Percentiles rank a stretch among this genome's conserved stretches.
Evolutionary conservation across 2,888 invertebrate species (phyloP).

Genomic region (Thumatha senex): DNA sequence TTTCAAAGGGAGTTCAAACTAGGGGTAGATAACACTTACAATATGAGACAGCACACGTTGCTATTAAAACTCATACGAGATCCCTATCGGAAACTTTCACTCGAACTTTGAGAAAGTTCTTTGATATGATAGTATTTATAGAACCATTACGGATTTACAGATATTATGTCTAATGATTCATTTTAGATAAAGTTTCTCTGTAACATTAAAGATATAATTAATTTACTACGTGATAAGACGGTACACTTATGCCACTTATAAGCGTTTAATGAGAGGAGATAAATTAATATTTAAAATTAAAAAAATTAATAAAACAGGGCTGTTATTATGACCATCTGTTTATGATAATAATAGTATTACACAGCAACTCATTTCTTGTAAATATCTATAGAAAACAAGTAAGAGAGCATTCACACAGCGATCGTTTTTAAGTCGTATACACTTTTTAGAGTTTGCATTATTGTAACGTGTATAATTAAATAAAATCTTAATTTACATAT

Average conservation of each 20-base stretch:
- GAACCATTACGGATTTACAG: constrained; percentile 30
- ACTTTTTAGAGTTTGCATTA: too few relatives aligned
- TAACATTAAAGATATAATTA: constrained; percentile 23
- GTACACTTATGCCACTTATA: constrained; percentile 13
- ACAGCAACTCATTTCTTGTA: constrained; percentile 10
- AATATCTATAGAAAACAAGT: constrained; percentile 6
- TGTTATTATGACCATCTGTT: constrained; percentile 13
- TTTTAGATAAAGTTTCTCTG: constrained; percentile 31
- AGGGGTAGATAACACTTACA: constrained; percentile 49
- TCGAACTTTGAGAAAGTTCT: constrained; percentile 23
- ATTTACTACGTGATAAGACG: constrained; percentile 27
- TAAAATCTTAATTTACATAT: too few relatives aligned
- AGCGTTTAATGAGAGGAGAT: constrained; percentile 10
- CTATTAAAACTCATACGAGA: constrained; percentile 33
- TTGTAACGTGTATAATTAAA: too few relatives aligned
- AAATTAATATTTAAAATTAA: constrained; percentile 8
- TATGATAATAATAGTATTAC: constrained; percentile 9
- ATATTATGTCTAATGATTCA: constrained; percentile 36
- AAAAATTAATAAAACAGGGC: constrained; percentile 2
- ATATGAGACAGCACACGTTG: constrained; percentile 41
- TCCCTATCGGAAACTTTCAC: constrained; percentile 39
- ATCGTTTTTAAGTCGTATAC: too few relatives aligned
- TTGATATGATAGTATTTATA: constrained; percentile 43
- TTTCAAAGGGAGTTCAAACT: constrained; percentile 50
- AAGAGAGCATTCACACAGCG: too few relatives aligned